Conservation (phyloP, 53 echinoderm and acorn worm genomes). For the Antedon mediterranea region DNA sequence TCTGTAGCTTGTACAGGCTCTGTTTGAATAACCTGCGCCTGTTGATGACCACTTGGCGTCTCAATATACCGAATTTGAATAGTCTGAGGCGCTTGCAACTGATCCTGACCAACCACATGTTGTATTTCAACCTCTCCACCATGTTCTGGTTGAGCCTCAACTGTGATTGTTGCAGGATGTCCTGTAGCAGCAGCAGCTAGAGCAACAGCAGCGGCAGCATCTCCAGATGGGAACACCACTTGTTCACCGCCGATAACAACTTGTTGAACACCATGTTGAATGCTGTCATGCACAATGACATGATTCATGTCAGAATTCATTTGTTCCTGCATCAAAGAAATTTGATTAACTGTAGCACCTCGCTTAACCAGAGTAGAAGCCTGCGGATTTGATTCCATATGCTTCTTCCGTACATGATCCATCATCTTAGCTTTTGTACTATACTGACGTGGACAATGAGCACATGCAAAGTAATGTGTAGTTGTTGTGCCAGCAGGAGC, state of each 20-base stretch:
- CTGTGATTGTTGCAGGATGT: neutral
- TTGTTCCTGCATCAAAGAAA: neutral
- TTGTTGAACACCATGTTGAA: constrained; percentile 25
- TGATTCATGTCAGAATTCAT: neutral
- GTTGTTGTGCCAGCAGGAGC: constrained; percentile 93
- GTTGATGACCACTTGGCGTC: constrained; percentile 16
- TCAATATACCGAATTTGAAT: constrained; percentile 63
- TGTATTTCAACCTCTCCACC: neutral
- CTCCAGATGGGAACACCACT: neutral
- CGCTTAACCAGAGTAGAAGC: constrained; percentile 7
- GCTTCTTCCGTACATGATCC: constrained; percentile 96
- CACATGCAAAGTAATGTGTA: constrained; percentile 97
- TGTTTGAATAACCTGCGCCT: constrained; percentile 44
- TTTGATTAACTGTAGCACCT: neutral
- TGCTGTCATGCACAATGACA: constrained; percentile 9
- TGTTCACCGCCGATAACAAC: neutral
- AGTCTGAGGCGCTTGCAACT: constrained; percentile 5
- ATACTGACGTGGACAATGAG: constrained; percentile 96
- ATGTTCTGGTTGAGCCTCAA: neutral
- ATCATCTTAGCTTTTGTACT: constrained; percentile 99
- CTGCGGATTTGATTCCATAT: constrained; percentile 73
- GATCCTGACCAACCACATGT: neutral
- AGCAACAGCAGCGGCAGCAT: constrained; percentile 22
- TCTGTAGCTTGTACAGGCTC: constrained; percentile 82
- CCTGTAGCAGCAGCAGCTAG: constrained; percentile 39